phyloP scores from a whole-genome alignment of 1,140 invertebrate species.

The Ridgeia piscesae region DNA sequence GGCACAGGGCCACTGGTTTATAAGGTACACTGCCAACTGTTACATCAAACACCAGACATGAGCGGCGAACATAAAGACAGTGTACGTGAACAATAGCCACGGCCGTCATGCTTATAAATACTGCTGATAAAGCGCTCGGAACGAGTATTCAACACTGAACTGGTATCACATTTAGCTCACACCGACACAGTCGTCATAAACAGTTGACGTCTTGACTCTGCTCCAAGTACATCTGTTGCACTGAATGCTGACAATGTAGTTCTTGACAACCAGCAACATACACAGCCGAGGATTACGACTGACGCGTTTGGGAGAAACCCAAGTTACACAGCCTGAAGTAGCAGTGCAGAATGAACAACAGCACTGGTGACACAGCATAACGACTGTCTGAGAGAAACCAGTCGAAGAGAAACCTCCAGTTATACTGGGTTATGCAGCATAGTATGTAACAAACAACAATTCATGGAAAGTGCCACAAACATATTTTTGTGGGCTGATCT shows the following conservation, averaged over 20 bases:
- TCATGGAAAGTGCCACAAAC: neutral
- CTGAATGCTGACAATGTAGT: neutral
- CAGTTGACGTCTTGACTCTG: neutral
- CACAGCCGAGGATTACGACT: neutral
- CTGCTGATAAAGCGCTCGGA: neutral
- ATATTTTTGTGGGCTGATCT: neutral
- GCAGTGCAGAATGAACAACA: no score
- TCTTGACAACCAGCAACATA: neutral
- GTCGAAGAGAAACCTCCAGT: neutral
- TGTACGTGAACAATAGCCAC: neutral
- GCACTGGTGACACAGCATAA: no score
- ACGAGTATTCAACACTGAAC: neutral
- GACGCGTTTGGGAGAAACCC: no score
- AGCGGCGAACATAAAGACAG: neutral
- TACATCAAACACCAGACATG: constrained; percentile 21
- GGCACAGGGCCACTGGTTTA: neutral
- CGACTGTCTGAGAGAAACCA: no score
- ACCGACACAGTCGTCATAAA: neutral
- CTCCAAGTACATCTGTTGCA: neutral
- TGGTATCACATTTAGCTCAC: neutral
- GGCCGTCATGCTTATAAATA: neutral
- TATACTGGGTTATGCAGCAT: neutral
- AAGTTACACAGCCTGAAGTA: no score
- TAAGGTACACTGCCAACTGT: constrained; percentile 21
- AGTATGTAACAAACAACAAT: neutral